Evolutionary conservation across 2,797 vertebrate genomes (phyloP).

Genomic region (Acanthurus leucopareius): DNA sequence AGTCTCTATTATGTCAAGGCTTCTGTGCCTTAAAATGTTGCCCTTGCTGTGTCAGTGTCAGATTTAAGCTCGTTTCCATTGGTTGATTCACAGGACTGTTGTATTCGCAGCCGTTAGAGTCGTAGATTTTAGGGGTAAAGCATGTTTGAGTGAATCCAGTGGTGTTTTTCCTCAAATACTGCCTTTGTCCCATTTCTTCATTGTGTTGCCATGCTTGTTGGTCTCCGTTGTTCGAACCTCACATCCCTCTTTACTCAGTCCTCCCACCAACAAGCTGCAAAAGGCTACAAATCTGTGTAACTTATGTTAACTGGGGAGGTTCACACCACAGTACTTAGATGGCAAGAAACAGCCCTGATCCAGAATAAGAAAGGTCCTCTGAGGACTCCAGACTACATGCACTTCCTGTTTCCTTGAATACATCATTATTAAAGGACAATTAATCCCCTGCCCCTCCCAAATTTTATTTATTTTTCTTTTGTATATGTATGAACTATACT

Average conservation of each 20-base stretch:
- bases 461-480: constrained; percentile 82
- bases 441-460: constrained; percentile 70
- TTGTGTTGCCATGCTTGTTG: constrained; percentile 80
- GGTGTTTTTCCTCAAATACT: constrained; percentile 68
- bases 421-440: constrained; percentile 75
- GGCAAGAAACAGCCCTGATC: constrained; percentile 76
- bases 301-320: constrained; percentile 57
- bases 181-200: constrained; percentile 71
- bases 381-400: constrained; percentile 85
- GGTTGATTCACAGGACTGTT: constrained; percentile 67
- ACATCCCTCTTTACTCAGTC: constrained; percentile 62
- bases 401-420: constrained; percentile 83
- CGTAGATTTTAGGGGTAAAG: constrained; percentile 66
- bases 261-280: constrained; percentile 77
- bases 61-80: constrained; percentile 70
- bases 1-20: constrained; percentile 90
- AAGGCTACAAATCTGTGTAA: constrained; percentile 74
- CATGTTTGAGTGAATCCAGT: constrained; percentile 67
- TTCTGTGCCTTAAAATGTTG: constrained; percentile 90
- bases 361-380: constrained; percentile 79
- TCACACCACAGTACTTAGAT: constrained; percentile 73
- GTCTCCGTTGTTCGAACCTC: constrained; percentile 71
- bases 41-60: constrained; percentile 82
- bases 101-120: constrained; percentile 59
- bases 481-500: constrained; percentile 89